phyloP scores from a whole-genome alignment of 2,888 invertebrate genomes.

The Kuschelorhynchus macadamiae region DNA sequence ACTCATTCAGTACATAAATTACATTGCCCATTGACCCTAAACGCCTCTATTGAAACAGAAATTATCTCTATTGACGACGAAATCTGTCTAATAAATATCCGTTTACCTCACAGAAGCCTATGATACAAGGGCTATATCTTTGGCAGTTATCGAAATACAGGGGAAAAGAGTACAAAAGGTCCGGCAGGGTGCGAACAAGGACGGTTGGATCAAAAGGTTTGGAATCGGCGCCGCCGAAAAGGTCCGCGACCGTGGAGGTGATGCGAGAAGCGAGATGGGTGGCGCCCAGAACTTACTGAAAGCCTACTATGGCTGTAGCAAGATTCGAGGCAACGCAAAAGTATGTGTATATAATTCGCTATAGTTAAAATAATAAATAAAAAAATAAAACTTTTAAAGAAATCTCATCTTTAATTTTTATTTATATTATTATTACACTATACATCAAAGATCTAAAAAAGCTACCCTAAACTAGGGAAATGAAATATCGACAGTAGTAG shows the following conservation, averaged over 20 bases:
- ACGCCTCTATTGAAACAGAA: constrained; percentile 40
- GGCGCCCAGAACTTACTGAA: constrained; percentile 35
- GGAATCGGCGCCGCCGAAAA: constrained; percentile 37
- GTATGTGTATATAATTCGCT: too few relatives aligned
- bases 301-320: constrained; percentile 12
- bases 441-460: too few relatives aligned
- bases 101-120: constrained; percentile 46
- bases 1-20: constrained; percentile 38
- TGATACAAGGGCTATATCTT: constrained; percentile 25
- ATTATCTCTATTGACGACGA: constrained; percentile 42
- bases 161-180: constrained; percentile 34
- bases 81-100: constrained; percentile 48
- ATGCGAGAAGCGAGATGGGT: constrained; percentile 48
- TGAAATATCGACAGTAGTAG: too few relatives aligned
- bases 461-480: too few relatives aligned
- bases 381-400: too few relatives aligned
- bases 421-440: too few relatives aligned
- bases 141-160: constrained; percentile 35
- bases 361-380: too few relatives aligned
- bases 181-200: constrained; percentile 47
- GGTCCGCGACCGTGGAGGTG: constrained; percentile 40
- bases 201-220: constrained; percentile 43
- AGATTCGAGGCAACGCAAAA: too few relatives aligned
- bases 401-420: too few relatives aligned
- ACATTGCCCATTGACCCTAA: constrained; percentile 33